Conservation (phyloP, 2,113 vertebrate species). For the Malurus elegans region DNA sequence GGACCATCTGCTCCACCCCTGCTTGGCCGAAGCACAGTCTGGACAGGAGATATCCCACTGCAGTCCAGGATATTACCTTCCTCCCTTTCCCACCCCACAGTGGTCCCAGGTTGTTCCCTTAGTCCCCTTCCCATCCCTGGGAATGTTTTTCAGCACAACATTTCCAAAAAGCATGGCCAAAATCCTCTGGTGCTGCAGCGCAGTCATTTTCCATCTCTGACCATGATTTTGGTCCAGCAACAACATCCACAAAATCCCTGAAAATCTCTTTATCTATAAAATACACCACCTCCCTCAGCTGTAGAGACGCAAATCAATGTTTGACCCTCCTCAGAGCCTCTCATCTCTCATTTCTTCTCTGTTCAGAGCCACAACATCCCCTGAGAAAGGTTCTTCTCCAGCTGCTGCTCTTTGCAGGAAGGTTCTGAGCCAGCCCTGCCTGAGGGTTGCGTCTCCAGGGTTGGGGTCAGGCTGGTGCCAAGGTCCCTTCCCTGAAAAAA, state of each 20-base stretch:
- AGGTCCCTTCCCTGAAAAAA: background rate
- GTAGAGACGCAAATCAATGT: background rate
- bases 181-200: background rate
- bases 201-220: background rate
- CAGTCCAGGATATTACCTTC: background rate
- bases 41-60: background rate
- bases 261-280: background rate
- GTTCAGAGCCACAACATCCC: background rate
- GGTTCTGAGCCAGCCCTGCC: background rate
- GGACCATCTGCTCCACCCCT: background rate
- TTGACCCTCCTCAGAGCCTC: background rate
- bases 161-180: background rate
- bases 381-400: background rate
- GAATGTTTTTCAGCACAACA: background rate
- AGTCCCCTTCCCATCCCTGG: background rate
- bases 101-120: background rate
- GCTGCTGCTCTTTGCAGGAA: background rate
- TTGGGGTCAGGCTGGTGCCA: background rate
- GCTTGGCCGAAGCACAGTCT: background rate
- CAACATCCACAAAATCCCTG: background rate
- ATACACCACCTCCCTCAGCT: background rate
- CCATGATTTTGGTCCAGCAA: background rate
- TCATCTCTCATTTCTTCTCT: background rate
- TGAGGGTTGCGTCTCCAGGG: rapidly evolving
- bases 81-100: background rate